Percentiles rank a stretch among this genome's conserved stretches.
Conservation (phyloP, 2,888 invertebrate species). For the Eulithis prunata region DNA sequence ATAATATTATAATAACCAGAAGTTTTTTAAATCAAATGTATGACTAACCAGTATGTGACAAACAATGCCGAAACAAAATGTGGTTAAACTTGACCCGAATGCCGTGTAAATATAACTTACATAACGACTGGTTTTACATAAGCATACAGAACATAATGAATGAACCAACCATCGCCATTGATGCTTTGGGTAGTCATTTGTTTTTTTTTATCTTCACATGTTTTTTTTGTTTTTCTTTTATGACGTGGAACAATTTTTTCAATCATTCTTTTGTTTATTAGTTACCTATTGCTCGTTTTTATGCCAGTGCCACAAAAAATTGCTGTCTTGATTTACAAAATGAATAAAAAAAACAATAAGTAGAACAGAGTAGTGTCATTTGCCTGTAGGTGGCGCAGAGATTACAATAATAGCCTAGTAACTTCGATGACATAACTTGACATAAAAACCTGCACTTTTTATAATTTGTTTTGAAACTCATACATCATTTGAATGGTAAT, state of each 20-base stretch:
- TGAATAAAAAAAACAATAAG: neutral
- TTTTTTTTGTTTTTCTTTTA: constrained; percentile 1
- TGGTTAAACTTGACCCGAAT: constrained; percentile 43
- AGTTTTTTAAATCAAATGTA: neutral
- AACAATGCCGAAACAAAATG: constrained; percentile 35
- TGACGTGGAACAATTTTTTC: no score
- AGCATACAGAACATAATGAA: constrained; percentile 18
- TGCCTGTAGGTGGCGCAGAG: constrained; percentile 16
- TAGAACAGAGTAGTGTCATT: neutral
- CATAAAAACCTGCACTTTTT: constrained; percentile 32
- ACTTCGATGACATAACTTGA: constrained; percentile 34
- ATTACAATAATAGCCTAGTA: constrained; percentile 25
- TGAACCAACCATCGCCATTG: constrained; percentile 19
- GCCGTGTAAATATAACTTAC: constrained; percentile 32
- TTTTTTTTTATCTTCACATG: constrained; percentile 1
- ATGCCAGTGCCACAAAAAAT: neutral
- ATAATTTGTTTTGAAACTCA: constrained; percentile 36
- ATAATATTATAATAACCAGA: no score
- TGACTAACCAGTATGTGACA: constrained; percentile 3
- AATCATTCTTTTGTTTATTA: neutral
- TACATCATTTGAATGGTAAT: constrained; percentile 46
- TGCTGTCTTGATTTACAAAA: neutral
- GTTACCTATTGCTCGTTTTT: neutral
- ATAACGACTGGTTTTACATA: constrained; percentile 36
- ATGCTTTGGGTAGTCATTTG: constrained; percentile 4